A percentile compares a stretch with the other conserved stretches of the same genome.
Conservation (phyloP, 2,113 vertebrate genomes). For the Salvelinus alpinus region DNA sequence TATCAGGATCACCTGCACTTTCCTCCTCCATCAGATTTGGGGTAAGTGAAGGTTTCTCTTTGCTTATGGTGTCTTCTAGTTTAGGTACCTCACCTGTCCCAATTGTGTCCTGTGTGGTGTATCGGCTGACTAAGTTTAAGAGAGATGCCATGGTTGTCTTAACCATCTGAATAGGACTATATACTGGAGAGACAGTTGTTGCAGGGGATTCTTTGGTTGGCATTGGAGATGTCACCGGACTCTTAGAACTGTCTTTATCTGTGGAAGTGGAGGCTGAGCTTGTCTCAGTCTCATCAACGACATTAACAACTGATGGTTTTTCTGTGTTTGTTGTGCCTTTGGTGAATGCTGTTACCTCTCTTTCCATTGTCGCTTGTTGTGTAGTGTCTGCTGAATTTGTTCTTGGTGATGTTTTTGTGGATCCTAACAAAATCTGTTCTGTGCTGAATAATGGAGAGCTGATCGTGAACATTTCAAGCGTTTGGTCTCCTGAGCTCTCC, state of each 20-base stretch:
- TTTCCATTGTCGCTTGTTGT: background rate
- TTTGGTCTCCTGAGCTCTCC: conserved; percentile 9
- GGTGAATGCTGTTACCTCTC: conserved; percentile 14
- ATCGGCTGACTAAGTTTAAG: conserved; percentile 41
- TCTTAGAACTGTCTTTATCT: conserved; percentile 2
- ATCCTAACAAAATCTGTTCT: background rate
- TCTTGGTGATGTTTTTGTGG: conserved; percentile 2
- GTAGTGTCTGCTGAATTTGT: background rate
- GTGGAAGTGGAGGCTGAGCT: background rate
- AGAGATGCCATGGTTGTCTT: conserved; percentile 49
- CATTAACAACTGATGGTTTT: conserved; percentile 6
- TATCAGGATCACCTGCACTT: conserved; percentile 7
- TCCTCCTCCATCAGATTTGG: conserved; percentile 1
- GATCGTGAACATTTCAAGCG: conserved; percentile 30
- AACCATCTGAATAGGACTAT: conserved; percentile 46
- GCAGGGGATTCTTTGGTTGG: background rate
- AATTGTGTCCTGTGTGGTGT: conserved; percentile 25
- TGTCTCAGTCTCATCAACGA: conserved; percentile 8
- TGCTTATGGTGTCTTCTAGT: background rate
- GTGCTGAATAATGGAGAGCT: background rate
- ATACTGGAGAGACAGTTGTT: conserved; percentile 34
- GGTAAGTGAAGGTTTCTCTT: background rate
- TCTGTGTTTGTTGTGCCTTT: conserved; percentile 11
- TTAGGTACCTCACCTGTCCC: conserved; percentile 8
- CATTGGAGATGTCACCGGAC: conserved; percentile 9